phyloP scores from a whole-genome alignment of 2,113 vertebrate species.

The Bucco capensis region DNA sequence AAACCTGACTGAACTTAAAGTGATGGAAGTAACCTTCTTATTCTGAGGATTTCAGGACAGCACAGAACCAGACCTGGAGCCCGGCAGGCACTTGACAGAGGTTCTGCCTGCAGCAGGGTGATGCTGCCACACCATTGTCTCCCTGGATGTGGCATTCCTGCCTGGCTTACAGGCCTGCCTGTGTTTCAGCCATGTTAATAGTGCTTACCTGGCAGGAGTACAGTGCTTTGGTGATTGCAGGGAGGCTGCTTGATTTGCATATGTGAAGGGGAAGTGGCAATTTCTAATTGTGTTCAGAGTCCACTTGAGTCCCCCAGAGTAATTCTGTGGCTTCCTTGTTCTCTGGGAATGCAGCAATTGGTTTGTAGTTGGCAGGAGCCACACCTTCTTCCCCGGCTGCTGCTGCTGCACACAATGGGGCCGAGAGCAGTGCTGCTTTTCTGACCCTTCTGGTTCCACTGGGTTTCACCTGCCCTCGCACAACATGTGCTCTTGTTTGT shows the following conservation, averaged over 20 bases:
- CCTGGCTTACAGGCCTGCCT: accelerated
- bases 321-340: constrained; percentile 25
- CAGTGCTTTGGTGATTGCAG: not conserved
- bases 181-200: accelerated
- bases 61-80: not conserved
- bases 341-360: constrained; percentile 13
- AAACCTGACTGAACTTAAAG: not conserved
- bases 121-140: not conserved
- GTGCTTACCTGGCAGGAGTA: not conserved
- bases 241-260: not conserved
- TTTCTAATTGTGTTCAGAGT: constrained; percentile 41
- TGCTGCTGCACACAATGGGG: not conserved
- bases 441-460: not conserved
- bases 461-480: not conserved
- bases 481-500: not conserved
- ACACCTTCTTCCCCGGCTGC: not conserved
- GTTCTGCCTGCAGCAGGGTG: not conserved
- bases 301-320: not conserved
- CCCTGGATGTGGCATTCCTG: not conserved
- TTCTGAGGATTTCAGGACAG: not conserved
- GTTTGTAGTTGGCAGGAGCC: not conserved
- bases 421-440: not conserved
- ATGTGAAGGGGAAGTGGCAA: not conserved
- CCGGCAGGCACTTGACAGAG: not conserved
- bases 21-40: not conserved